Conservation (phyloP, 2,797 vertebrate species). For the Eulemur albifrons region DNA sequence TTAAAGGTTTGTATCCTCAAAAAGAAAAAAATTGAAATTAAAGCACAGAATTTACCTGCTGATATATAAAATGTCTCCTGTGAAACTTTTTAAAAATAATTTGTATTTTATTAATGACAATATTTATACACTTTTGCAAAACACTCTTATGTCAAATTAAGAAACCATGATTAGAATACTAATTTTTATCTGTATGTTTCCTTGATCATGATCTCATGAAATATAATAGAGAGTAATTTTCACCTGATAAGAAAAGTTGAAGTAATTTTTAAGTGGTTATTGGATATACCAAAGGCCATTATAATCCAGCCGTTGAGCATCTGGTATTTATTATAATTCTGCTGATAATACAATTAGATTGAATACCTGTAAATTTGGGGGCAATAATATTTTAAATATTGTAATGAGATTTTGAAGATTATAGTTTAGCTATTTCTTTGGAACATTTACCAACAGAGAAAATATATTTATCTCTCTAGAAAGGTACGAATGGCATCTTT, state of each 20-base stretch:
- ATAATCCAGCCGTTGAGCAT: not conserved
- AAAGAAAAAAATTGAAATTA: not conserved
- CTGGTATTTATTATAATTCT: not conserved
- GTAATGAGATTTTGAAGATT: not conserved
- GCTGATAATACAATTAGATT: not conserved
- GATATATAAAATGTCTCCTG: not conserved
- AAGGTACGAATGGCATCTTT: not conserved
- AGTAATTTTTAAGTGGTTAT: not conserved
- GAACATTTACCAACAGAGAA: not conserved
- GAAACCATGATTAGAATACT: not conserved
- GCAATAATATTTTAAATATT: not conserved
- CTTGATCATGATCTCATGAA: not conserved
- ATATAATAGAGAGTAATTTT: not conserved
- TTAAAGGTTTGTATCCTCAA: not conserved
- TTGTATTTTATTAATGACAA: no score
- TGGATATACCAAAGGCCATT: not conserved
- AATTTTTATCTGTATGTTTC: not conserved
- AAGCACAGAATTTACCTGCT: not conserved
- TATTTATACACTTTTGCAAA: no score
- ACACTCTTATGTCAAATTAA: not conserved
- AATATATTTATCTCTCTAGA: not conserved
- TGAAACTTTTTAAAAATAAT: not conserved
- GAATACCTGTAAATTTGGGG: not conserved
- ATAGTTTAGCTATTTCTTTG: not conserved
- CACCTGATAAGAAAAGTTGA: not conserved